These are phyloP conservation scores for Sphenodon punctatus DNA, from an alignment of 2,797 vertebrate species.

Conservation along the genomic window DNA sequence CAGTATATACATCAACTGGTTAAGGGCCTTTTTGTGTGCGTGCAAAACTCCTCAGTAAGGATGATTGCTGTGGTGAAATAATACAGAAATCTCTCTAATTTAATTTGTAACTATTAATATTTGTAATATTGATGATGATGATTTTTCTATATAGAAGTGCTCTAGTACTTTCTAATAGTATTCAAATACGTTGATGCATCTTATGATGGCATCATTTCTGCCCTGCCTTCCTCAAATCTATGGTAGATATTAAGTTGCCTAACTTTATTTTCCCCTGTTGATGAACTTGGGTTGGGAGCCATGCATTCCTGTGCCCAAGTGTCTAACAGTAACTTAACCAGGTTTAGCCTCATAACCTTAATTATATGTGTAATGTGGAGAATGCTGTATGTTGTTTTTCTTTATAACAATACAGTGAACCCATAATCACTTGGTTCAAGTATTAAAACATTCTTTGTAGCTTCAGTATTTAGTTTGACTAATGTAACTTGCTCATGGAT, in stretches of 20 bases:
- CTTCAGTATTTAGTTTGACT: slow-evolving; percentile 34
- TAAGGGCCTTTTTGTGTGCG: too few relatives aligned
- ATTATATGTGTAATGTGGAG: slow-evolving; percentile 86
- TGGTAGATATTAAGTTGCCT: neutral
- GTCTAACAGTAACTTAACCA: slow-evolving; percentile 27
- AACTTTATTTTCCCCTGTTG: slow-evolving; percentile 5
- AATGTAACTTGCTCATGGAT: neutral
- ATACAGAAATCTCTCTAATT: neutral
- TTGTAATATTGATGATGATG: neutral
- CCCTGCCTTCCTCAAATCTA: slow-evolving; percentile 3
- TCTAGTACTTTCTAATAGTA: neutral
- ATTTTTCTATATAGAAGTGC: neutral
- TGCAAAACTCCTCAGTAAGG: too few relatives aligned
- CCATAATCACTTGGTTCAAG: slow-evolving; percentile 78
- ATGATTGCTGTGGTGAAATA: neutral
- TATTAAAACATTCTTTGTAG: slow-evolving; percentile 79
- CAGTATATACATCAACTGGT: too few relatives aligned
- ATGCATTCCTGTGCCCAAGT: neutral
- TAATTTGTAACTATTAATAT: neutral
- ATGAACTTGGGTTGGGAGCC: neutral
- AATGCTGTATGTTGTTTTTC: slow-evolving; percentile 78
- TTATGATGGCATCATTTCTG: neutral
- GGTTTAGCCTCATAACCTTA: slow-evolving; percentile 81
- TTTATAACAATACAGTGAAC: slow-evolving; percentile 79
- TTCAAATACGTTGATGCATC: slow-evolving; percentile 17